Conservation (phyloP, 1,140 invertebrate genomes). For the Hypothenemus hampei region DNA sequence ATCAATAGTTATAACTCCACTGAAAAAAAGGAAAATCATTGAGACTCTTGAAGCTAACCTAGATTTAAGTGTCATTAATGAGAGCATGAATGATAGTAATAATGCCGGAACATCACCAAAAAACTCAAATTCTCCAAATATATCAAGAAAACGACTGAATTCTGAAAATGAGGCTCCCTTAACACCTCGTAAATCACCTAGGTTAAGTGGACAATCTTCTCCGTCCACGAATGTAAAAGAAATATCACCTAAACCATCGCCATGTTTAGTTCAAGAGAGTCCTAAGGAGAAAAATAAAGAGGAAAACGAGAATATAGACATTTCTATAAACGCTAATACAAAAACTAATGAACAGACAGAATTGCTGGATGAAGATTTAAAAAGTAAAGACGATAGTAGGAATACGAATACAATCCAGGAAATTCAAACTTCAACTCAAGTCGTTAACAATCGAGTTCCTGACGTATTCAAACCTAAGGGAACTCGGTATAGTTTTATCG, state of each 20-base stretch:
- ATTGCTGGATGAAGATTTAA: neutral
- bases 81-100: neutral
- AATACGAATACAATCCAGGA: neutral
- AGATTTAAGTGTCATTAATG: constrained; percentile 23
- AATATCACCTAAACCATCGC: constrained; percentile 11
- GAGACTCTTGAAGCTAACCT: constrained; percentile 20
- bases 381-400: neutral
- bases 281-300: constrained; percentile 22
- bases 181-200: neutral
- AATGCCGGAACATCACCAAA: neutral
- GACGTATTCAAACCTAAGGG: constrained; percentile 26
- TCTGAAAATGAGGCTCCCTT: neutral
- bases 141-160: too few relatives aligned
- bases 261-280: too few relatives aligned
- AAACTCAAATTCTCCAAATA: too few relatives aligned
- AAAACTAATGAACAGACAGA: neutral
- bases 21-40: constrained; percentile 13
- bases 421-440: neutral
- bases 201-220: neutral
- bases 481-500: constrained; percentile 18
- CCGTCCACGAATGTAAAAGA: constrained; percentile 1
- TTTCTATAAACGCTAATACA: neutral
- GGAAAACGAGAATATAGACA: neutral
- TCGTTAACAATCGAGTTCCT: constrained; percentile 10
- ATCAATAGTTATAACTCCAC: constrained; percentile 4